Base-by-base conservation (phyloP, 1,140 invertebrate genomes). In the Phthorimaea operculella region DNA sequence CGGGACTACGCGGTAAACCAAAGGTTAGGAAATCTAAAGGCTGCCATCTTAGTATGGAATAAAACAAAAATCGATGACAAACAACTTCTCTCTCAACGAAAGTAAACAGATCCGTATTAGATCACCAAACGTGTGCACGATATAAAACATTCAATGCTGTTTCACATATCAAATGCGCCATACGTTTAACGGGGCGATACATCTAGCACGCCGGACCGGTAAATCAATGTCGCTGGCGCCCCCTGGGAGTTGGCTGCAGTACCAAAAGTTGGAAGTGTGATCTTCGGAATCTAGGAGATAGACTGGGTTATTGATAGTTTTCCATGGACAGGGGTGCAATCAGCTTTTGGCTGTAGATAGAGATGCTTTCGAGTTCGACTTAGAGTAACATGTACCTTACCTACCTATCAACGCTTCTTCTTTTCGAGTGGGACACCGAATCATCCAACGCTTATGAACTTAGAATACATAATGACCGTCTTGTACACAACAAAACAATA, bases 241-340 rank as follows among this genome's bases (percentile, higher is more conserved):
- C 36, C 36, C 36, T 28, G 21, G 21, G 21, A 28, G 21, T 28
- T 28, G 21, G 21, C 21, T 28, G 21, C 21, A 28, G 21, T 28
- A 28, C 36, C 36, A 39, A 39, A 39, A 39, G n/a, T n/a, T n/a
- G 36, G 36, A 28, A 28, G 10, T 39, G 3, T 39, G n/a, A 39
- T 39, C 10, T n/a, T 39, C 10, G n/a, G 4, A 39, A 39, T 39
- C n/a, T 39, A 39, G 10, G 36, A 12, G 36, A 39, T 39, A 39
- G n/a, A 39, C 36, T 39, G 3, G 36, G 21, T 39, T 39, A 39
- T 47, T 47, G 44, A 47, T 47, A 47, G 44, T 47, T 47, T 47
- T 47, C 2, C 21, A 28, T 28, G 21, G 21, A 28, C 21, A 28
- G 21, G 6, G 21, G 6, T 28, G 21, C 6, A 6, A 28, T 28